phyloP scores from a whole-genome alignment of 2,888 invertebrate genomes.

The Lasioglossum oenotherae region DNA sequence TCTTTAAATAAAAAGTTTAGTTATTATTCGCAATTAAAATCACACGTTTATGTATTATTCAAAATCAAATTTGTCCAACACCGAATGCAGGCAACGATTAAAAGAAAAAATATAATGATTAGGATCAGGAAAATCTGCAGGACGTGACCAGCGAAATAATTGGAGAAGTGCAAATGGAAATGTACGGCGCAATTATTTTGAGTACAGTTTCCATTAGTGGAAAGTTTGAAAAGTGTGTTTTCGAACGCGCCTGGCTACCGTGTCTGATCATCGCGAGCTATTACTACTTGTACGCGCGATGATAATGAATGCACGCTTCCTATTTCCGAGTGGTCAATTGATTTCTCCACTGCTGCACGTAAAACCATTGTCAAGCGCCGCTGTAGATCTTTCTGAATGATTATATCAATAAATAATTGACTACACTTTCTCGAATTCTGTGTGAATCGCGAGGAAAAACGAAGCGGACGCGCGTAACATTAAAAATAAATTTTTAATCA shows the following conservation, averaged over 20 bases:
- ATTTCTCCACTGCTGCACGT: not conserved
- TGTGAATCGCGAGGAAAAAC: not conserved
- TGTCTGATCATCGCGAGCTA: not conserved
- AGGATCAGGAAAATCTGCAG: not conserved
- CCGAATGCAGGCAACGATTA: not conserved
- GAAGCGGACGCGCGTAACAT: not conserved
- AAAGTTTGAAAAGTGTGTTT: not conserved
- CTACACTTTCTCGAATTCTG: not conserved
- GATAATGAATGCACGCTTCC: constrained; percentile 2
- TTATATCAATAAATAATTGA: not conserved
- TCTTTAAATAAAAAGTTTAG: too few relatives aligned
- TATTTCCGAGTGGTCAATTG: not conserved
- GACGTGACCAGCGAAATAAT: not conserved
- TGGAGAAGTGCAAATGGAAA: not conserved
- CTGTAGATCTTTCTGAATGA: not conserved
- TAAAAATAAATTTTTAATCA: too few relatives aligned
- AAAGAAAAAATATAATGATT: not conserved
- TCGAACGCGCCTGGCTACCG: not conserved
- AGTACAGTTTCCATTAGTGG: not conserved
- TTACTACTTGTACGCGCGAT: not conserved
- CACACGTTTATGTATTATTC: too few relatives aligned
- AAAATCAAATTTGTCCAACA: too few relatives aligned
- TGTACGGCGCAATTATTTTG: not conserved
- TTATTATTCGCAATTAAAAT: too few relatives aligned
- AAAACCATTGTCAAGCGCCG: not conserved